Evolutionary conservation across 2,888 invertebrate species (phyloP), one percentile per base, ranked within the genome.

Genomic region (Cheilosia vulpina): DNA sequence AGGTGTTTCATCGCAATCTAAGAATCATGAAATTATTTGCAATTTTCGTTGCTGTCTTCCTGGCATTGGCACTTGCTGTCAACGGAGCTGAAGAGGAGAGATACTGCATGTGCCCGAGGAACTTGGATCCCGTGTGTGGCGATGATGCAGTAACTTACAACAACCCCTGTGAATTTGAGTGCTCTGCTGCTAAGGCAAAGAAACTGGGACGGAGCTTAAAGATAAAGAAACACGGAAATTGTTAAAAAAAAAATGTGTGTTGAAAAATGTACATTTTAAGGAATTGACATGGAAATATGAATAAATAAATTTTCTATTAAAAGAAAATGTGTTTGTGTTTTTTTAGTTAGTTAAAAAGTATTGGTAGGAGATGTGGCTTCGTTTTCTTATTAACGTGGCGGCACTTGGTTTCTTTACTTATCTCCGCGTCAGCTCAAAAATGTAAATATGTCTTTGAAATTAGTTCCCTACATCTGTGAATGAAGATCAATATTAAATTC

Each of bases 121-220:
- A 80, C 4, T 80, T 87, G 45, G 80, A 87, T 21, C 88, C 88
- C 21, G 89, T 89, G 19, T 89, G 89, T 50, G 89, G 87, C 1
- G 88, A 89, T 2, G 88, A 89, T 63, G 27, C 47, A 2, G 68
- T 79, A 9, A 89, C 89, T 19, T 91, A 91, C 69, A n/a, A 73
- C 43, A 91, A 90, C 82, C 24, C 17, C 3, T 91, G 91, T 75
- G 72, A 87, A 38, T 87, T 91, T 58, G 4, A 65, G 0, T 91
- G 91, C 58, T 84, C 83, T 13, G 83, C 78, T 52, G 15, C 17
- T 0, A 83, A 68, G 21, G 43, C 55, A 0, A 66, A 27, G 2
- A 72, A 52, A 50, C 17, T 55, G 7, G 82, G 82, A 34, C 60
- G 34, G 19, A 43, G 24, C 0, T 11, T 83, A 1, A 72, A 24